Conservation (phyloP, 2,797 vertebrate species). For the Lateolabrax maculatus region DNA sequence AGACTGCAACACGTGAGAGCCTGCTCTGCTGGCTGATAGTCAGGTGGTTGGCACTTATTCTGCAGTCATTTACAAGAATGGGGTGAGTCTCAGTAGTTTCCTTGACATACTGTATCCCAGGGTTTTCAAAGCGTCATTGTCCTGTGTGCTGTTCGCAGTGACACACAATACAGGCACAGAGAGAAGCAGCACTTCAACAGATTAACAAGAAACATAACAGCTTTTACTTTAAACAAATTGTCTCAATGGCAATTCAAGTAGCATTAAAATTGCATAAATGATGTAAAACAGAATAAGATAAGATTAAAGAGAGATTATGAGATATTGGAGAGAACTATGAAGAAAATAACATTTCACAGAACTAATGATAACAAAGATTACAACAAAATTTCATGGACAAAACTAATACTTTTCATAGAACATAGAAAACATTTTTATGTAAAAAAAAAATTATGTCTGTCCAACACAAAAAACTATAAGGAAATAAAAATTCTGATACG, state of each 20-base stretch:
- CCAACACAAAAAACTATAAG: neutral
- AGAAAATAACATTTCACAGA: neutral
- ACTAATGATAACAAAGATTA: too few relatives aligned
- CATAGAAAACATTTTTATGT: neutral
- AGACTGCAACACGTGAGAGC: slow-evolving; percentile 47
- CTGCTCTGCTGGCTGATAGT: slow-evolving; percentile 22
- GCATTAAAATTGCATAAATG: neutral
- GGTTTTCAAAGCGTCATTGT: slow-evolving; percentile 7
- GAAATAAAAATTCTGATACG: neutral
- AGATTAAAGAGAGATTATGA: neutral
- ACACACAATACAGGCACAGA: slow-evolving; percentile 2
- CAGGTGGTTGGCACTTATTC: slow-evolving; percentile 17
- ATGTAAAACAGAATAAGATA: neutral
- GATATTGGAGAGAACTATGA: neutral
- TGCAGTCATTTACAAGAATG: slow-evolving; percentile 5
- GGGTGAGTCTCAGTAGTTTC: slow-evolving; percentile 1
- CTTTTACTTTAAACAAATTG: neutral
- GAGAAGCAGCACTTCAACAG: too few relatives aligned
- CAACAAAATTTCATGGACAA: neutral
- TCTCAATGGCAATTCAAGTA: neutral
- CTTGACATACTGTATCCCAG: neutral
- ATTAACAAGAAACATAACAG: neutral
- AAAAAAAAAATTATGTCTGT: neutral
- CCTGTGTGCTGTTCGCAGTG: neutral
- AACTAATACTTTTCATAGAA: neutral